A percentile compares a stretch with the other conserved stretches of the same genome.
phyloP scores from a whole-genome alignment of 2,797 vertebrate genomes.

The Falco biarmicus region DNA sequence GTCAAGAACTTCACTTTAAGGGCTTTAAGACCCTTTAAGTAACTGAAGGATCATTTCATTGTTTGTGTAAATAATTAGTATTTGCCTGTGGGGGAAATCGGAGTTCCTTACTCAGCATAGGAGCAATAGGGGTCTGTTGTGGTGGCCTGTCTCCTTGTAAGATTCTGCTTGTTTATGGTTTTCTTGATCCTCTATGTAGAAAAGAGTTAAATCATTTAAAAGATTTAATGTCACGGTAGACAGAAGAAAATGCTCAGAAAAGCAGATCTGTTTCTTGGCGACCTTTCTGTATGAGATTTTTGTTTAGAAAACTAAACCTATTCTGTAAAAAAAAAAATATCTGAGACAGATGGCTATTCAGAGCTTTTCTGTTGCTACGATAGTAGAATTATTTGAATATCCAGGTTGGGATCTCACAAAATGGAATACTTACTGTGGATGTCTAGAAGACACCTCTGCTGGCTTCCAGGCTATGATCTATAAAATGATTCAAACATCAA shows the following conservation, averaged over 20 bases:
- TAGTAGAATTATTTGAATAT: neutral
- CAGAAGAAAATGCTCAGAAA: neutral
- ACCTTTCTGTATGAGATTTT: neutral
- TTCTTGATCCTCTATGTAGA: neutral
- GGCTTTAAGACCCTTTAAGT: neutral
- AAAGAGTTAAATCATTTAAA: neutral
- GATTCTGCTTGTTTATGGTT: neutral
- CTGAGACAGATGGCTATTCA: neutral
- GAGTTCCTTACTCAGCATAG: neutral
- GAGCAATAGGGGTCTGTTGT: neutral
- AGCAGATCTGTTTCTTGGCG: neutral
- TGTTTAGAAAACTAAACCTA: neutral
- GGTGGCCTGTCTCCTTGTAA: neutral
- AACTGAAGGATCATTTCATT: neutral
- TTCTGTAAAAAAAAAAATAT: neutral
- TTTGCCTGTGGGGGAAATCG: neutral
- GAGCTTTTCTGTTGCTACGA: neutral
- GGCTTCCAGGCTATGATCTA: neutral
- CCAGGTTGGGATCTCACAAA: neutral
- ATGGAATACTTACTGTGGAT: neutral
- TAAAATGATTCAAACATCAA: neutral
- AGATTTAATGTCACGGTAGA: neutral
- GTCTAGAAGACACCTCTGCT: neutral
- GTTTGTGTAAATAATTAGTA: neutral
- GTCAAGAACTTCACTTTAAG: neutral